Conservation (phyloP, 2,888 invertebrate genomes). For the Helobdella robusta region DNA sequence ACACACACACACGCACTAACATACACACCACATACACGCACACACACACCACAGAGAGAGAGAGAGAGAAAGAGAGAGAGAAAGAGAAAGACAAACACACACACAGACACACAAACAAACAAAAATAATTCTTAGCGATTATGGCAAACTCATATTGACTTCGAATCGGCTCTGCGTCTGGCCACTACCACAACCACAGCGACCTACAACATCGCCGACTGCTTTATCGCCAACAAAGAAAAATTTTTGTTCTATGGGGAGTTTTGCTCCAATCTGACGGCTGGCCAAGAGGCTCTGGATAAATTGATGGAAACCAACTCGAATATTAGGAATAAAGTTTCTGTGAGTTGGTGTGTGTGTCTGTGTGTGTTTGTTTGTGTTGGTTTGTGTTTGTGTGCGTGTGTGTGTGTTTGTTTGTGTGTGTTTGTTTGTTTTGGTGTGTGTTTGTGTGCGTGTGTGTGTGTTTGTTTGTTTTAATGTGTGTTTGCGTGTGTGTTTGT, state of each 20-base stretch:
- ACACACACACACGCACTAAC: no score
- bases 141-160: constrained; percentile 21
- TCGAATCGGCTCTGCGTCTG: constrained; percentile 5
- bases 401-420: neutral
- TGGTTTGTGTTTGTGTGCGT: neutral
- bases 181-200: neutral
- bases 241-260: constrained; percentile 84
- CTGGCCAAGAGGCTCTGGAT: constrained; percentile 73
- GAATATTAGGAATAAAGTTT: constrained; percentile 35
- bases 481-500: neutral
- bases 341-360: constrained; percentile 38
- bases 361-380: neutral
- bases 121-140: neutral
- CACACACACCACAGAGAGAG: no score
- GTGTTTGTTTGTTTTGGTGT: neutral
- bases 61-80: constrained; percentile 5
- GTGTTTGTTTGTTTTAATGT: neutral
- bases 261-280: constrained; percentile 85
- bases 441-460: neutral
- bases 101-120: neutral
- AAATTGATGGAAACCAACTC: constrained; percentile 26
- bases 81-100: no score
- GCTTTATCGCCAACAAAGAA: constrained; percentile 68
- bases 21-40: no score
- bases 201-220: constrained; percentile 29